Conservation (phyloP, 2,888 invertebrate genomes). For the Chelonus formosanus region DNA sequence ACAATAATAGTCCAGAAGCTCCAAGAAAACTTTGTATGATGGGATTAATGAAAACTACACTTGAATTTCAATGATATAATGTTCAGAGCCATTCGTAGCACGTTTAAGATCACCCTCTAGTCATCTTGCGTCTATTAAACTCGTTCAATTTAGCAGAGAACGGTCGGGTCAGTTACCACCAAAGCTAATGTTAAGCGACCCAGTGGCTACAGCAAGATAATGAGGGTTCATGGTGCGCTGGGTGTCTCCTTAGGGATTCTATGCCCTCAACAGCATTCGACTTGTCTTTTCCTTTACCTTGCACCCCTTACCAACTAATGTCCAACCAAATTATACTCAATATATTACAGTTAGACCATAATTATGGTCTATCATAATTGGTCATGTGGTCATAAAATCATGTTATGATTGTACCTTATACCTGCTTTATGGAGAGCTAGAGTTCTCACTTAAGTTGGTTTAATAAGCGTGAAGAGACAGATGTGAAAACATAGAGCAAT, state of each 20-base stretch:
- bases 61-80: conserved; percentile 7
- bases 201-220: conserved; percentile 58
- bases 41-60: neutral
- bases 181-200: conserved; percentile 57
- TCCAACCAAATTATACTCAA: conserved; percentile 60
- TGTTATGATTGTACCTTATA: too few relatives aligned
- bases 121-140: conserved; percentile 59
- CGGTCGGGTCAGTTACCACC: conserved; percentile 58
- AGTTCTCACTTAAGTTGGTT: conserved; percentile 9
- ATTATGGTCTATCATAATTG: neutral
- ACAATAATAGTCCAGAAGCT: conserved; percentile 3
- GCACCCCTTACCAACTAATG: conserved; percentile 47
- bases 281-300: conserved; percentile 32
- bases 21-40: neutral
- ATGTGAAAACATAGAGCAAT: conserved; percentile 51
- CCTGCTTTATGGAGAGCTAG: neutral
- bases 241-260: conserved; percentile 24
- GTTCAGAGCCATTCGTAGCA: conserved; percentile 8
- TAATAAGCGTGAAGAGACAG: conserved; percentile 53
- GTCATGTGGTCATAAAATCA: too few relatives aligned
- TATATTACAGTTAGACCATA: neutral
- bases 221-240: conserved; percentile 58
- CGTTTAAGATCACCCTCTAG: conserved; percentile 41
- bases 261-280: conserved; percentile 33
- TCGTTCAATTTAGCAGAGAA: conserved; percentile 60